phyloP scores from a whole-genome alignment of 2,888 invertebrate genomes.

The Eristalis tenax region DNA sequence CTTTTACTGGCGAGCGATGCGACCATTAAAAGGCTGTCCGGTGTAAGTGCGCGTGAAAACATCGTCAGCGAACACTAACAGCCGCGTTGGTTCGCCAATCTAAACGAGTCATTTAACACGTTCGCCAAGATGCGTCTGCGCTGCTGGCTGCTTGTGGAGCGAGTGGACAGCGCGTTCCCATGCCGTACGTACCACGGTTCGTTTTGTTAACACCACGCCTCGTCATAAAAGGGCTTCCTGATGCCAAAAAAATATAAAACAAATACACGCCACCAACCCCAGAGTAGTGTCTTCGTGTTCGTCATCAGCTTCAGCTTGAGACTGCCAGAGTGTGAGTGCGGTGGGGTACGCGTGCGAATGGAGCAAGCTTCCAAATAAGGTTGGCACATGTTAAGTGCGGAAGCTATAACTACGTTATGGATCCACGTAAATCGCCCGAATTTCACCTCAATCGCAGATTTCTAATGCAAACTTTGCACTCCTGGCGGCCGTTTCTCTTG shows the following conservation, averaged over 20 bases:
- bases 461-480: slow-evolving; percentile 74
- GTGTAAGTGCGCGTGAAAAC: slow-evolving; percentile 72
- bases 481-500: slow-evolving; percentile 51
- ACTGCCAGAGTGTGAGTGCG: slow-evolving; percentile 12
- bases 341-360: not conserved
- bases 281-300: slow-evolving; percentile 22
- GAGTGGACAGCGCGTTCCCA: slow-evolving; percentile 51
- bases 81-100: slow-evolving; percentile 71
- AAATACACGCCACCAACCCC: too few species aligned
- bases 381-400: slow-evolving; percentile 81
- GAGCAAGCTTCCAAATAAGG: slow-evolving; percentile 81
- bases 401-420: slow-evolving; percentile 79
- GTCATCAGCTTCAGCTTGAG: slow-evolving; percentile 57
- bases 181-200: slow-evolving; percentile 32
- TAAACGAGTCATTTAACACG: slow-evolving; percentile 71
- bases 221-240: slow-evolving; percentile 72
- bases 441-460: slow-evolving; percentile 75
- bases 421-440: slow-evolving; percentile 79
- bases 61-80: slow-evolving; percentile 63
- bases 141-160: not conserved
- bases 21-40: slow-evolving; percentile 69
- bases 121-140: slow-evolving; percentile 21
- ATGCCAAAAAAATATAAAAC: slow-evolving; percentile 48
- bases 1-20: slow-evolving; percentile 22
- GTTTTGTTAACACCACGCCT: slow-evolving; percentile 63